Evolutionary conservation across 2,113 vertebrate genomes (phyloP).

Genomic region (Numenius arquata): DNA sequence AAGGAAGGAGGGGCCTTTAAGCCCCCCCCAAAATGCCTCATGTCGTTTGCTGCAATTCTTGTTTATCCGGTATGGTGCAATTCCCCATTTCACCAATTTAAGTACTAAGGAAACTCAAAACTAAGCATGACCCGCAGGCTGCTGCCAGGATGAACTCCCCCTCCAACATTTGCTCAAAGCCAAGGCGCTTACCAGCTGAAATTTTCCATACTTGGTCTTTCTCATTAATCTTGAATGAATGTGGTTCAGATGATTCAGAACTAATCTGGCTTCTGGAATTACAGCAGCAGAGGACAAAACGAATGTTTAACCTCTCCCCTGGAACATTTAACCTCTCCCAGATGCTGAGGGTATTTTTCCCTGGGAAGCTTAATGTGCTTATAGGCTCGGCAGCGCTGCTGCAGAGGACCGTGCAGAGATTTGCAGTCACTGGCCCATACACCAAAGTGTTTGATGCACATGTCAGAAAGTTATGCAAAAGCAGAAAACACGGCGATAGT

Average conservation of each 20-base stretch:
- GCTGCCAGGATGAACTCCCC: not conserved
- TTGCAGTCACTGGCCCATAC: not conserved
- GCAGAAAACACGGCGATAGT: not conserved
- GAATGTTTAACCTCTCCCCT: constrained; percentile 46
- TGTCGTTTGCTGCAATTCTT: not conserved
- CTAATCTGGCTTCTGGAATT: constrained; percentile 66
- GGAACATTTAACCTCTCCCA: constrained; percentile 56
- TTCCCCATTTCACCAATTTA: not conserved
- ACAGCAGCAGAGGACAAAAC: constrained; percentile 53
- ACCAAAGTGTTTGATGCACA: not conserved
- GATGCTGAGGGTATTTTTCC: constrained; percentile 33
- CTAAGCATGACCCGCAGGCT: not conserved
- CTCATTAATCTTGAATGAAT: constrained; percentile 64
- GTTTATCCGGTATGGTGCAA: not conserved
- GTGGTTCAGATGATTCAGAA: constrained; percentile 52
- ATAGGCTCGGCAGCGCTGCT: not conserved
- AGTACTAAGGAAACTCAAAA: not conserved
- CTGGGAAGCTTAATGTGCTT: constrained; percentile 25
- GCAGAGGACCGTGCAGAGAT: not conserved
- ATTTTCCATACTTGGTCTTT: constrained; percentile 50
- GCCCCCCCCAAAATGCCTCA: not conserved
- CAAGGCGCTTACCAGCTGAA: constrained; percentile 15
- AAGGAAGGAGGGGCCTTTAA: not conserved
- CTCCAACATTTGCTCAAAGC: not conserved
- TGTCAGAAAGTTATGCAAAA: not conserved